Conservation (phyloP, 2,113 vertebrate genomes). For the Chionodraco myersi region DNA sequence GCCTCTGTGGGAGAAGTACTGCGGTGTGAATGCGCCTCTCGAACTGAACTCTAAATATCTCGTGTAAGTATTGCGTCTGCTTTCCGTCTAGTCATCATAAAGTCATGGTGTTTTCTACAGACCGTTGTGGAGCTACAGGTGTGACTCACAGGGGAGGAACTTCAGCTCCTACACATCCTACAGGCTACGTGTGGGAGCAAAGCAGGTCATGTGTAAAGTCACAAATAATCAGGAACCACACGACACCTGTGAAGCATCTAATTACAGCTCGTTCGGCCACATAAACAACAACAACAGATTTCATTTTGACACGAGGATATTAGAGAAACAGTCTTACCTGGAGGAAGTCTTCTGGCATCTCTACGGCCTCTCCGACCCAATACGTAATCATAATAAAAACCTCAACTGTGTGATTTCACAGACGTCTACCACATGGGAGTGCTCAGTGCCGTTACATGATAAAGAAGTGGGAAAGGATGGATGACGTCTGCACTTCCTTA, state of each 20-base stretch:
- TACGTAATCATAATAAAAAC: neutral
- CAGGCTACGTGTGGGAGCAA: slow-evolving; percentile 94
- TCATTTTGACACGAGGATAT: slow-evolving; percentile 72
- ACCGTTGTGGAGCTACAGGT: slow-evolving; percentile 86
- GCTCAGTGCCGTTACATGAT: neutral
- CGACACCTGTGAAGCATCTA: slow-evolving; percentile 54
- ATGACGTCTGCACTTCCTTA: neutral
- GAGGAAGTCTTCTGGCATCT: slow-evolving; percentile 57
- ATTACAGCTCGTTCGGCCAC: slow-evolving; percentile 39
- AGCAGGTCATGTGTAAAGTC: slow-evolving; percentile 89
- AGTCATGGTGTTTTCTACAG: slow-evolving; percentile 43
- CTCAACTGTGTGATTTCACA: neutral
- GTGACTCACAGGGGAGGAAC: slow-evolving; percentile 95
- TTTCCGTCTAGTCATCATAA: slow-evolving; percentile 21
- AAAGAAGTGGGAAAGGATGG: neutral
- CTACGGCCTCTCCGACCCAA: slow-evolving; percentile 54
- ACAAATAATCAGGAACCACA: slow-evolving; percentile 70
- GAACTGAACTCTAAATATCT: neutral
- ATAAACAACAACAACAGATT: slow-evolving; percentile 25
- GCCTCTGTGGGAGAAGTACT: too few species aligned
- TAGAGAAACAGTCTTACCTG: slow-evolving; percentile 80
- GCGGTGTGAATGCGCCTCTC: neutral
- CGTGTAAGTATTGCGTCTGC: slow-evolving; percentile 6
- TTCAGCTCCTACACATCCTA: slow-evolving; percentile 94
- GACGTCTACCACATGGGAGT: neutral